Percentiles rank a stretch among this genome's conserved stretches.
phyloP scores from a whole-genome alignment of 2,113 vertebrate genomes.

The Andinoacara biseriatus region DNA sequence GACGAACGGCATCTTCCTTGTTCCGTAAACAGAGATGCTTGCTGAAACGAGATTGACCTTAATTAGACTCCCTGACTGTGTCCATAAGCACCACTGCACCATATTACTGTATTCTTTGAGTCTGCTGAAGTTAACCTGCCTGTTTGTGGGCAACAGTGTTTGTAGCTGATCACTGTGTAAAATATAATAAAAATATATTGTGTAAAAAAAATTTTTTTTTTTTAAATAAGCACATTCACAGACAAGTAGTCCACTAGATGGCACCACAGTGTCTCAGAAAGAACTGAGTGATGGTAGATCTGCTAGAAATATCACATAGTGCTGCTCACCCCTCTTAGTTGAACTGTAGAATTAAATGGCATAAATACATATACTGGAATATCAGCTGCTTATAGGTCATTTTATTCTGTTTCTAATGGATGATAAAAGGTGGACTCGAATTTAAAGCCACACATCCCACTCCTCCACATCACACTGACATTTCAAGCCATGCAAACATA shows the following conservation, averaged over 20 bases:
- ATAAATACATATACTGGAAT: background rate
- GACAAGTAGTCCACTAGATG: conserved; percentile 56
- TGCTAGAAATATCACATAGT: background rate
- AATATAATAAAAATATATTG: conserved; percentile 66
- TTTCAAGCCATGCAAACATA: conserved; percentile 31
- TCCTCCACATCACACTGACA: conserved; percentile 20
- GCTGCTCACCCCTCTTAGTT: conserved; percentile 4
- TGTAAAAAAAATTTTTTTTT: conserved; percentile 22
- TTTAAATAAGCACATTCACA: background rate
- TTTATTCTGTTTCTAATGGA: conserved; percentile 10
- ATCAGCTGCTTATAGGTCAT: background rate
- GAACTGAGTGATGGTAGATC: background rate
- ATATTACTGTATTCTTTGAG: conserved; percentile 35
- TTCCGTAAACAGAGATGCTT: background rate
- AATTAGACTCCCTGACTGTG: conserved; percentile 25
- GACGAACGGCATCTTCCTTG: background rate
- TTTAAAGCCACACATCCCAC: conserved; percentile 23
- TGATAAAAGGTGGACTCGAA: conserved; percentile 16
- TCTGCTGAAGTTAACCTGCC: conserved; percentile 45
- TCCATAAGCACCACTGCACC: conserved; percentile 31
- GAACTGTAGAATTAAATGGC: conserved; percentile 13
- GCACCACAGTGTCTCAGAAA: conserved; percentile 20
- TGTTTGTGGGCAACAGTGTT: conserved; percentile 56
- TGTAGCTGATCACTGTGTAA: conserved; percentile 70
- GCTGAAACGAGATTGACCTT: background rate